Base-by-base conservation (phyloP, 64 coral and sea anemone genomes). In the Dendrophyllia cribrosa region DNA sequence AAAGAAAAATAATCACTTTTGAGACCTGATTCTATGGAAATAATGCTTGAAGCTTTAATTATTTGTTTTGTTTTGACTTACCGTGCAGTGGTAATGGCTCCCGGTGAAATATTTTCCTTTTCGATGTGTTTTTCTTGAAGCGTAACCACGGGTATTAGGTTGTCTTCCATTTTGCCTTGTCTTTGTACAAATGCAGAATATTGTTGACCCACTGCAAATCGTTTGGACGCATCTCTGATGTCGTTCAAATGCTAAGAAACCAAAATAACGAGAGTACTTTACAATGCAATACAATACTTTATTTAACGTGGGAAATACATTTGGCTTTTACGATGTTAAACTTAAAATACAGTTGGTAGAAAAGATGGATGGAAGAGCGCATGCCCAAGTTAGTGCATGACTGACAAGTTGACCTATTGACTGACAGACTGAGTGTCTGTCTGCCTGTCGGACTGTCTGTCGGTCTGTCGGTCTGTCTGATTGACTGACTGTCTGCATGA, bases 231-330 rank as follows among this genome's bases (percentile, higher is more conserved):
- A 83, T 98, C 93, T n/a, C 88, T 82, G 34, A 98, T 91, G 70
- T 98, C 96, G 72, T 98, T 98, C 59, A 98, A 88, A 88, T 91
- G 83, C 96, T 98, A 48, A 9, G 51, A 68, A 87, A 20, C n/a
- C 82, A 58, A 71, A 58, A 17, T 51, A 90, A 80, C 62, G 20
- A 61, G 3, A n/a, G 9, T 3, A 69, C 62, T 6, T 61, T 26
- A 11, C 2, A 56, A 12, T 9, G 53, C 3, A 1, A 56, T 9
- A 56, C 12, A 3, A 56, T 9, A 56, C 11, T 55, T 55, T 55
- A 5, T 55, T 55, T 53, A 0, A 7, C 12, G 12, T 12, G 53
- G 12, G 3, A 56, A 56, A 56, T 56, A 5, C 12, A 56, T 56
- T 7, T 56, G 7, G 12, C 12, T 7, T 7, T 56, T 56, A 12